Evolutionary conservation across 2,113 vertebrate genomes (phyloP).

Genomic region (Myrmecophaga tridactyla): DNA sequence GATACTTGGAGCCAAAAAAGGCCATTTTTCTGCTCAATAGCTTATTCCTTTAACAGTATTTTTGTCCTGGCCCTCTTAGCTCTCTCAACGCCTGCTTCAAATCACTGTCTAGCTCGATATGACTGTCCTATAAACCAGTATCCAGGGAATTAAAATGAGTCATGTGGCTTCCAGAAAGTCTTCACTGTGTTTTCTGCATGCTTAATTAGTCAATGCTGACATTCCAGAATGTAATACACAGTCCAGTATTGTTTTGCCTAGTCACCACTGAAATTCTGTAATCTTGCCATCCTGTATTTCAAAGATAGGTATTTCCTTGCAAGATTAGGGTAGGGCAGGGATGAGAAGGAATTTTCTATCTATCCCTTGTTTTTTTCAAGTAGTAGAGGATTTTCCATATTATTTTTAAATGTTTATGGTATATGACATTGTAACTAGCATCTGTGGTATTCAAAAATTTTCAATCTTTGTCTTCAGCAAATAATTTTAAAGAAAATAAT

Average conservation of each 20-base stretch:
- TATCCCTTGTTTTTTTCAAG: slow-evolving; percentile 32
- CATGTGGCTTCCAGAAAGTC: background rate
- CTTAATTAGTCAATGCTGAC: background rate
- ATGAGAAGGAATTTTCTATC: slow-evolving; percentile 9
- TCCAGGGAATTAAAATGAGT: background rate
- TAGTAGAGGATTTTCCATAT: slow-evolving; percentile 18
- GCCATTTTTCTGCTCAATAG: background rate
- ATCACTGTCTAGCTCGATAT: background rate
- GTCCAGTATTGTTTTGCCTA: background rate
- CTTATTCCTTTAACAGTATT: background rate
- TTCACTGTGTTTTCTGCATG: background rate
- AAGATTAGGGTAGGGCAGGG: too few species aligned
- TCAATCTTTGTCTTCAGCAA: slow-evolving; percentile 1
- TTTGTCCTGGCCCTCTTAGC: background rate
- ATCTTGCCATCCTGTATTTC: slow-evolving; percentile 27
- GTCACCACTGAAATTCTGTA: background rate
- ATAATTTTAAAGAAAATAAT: slow-evolving; percentile 27
- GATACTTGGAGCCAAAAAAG: background rate
- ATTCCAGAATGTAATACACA: background rate
- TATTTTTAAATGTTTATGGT: background rate
- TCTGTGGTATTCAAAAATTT: background rate
- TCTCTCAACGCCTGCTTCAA: background rate
- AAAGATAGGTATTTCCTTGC: background rate
- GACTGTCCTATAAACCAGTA: background rate
- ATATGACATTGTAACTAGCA: background rate